Base-by-base conservation (phyloP, 2,797 vertebrate species). In the Pseudochirops cupreus region DNA sequence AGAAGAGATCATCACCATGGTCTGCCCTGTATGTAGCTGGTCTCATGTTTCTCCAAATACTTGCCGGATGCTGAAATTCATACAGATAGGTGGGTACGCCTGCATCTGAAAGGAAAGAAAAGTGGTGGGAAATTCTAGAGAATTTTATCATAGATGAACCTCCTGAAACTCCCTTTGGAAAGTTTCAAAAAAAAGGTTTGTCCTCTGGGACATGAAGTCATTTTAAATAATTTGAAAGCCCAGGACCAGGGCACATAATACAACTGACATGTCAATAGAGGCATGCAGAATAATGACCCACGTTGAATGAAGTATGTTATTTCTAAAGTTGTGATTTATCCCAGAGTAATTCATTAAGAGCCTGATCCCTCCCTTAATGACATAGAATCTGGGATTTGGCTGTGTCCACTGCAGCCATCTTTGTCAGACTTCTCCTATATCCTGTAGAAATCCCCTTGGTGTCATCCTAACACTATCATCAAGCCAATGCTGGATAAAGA, bases 11-110 rank as follows among this genome's bases (percentile, higher is more conserved):
- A 95, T 99, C 99, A 1, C 97, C 98, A 0, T 99, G 99, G 96
- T 99, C 99, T 4, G 99, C 98, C 97, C 99, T 99, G 96, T 99
- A 99, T 94, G 99, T 99, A 94, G 98, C 98, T 53, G 99, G 99
- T 93, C 99, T 99, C 95, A 1, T 97, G 1, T 97, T 94, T 95
- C 96, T 28, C 96, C 96, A 98, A 0, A 98, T n/a, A 57, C 96
- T 98, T 10, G 99, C 97, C 0, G 96, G 97, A 93, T 99, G 98
- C 92, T 98, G 98, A 96, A 99, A 99, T 94, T 99, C 99, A 39
- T 99, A 99, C 98, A 99, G 95, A 97, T 99, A 99, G 39, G 99
- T 98, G 1, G 99, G 98, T 92, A 97, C 98, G 28, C 98, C 99
- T 5, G 98, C 98, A 59, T 99, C 99, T 99, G 95, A 92, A 92